phyloP scores from a whole-genome alignment of 2,113 vertebrate species.

The Cyanoramphus novaezelandiae region DNA sequence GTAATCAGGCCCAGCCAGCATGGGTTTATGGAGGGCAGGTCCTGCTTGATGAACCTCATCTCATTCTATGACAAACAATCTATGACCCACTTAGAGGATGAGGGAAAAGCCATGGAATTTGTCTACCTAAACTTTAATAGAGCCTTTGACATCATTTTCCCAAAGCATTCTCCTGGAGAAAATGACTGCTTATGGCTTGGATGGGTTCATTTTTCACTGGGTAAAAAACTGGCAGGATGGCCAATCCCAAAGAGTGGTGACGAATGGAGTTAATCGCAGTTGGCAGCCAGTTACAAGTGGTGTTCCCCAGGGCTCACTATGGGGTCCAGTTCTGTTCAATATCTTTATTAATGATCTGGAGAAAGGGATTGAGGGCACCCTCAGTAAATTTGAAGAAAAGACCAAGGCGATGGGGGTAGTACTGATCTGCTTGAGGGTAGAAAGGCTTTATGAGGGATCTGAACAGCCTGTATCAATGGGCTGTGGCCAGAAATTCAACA shows the following conservation, averaged over 20 bases:
- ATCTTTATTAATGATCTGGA: not conserved
- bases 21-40: not conserved
- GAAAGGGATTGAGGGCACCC: not conserved
- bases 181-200: not conserved
- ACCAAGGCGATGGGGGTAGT: not conserved
- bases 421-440: not conserved
- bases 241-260: not conserved
- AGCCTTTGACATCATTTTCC: not conserved
- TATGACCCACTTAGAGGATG: not conserved
- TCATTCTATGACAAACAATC: not conserved
- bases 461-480: not conserved
- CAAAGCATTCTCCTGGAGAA: not conserved
- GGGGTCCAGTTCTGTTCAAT: not conserved
- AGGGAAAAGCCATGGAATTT: not conserved
- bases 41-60: not conserved
- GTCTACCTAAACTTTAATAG: not conserved
- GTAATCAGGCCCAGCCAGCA: not conserved
- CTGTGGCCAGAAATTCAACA: not conserved
- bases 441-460: not conserved
- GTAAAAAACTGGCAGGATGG: not conserved
- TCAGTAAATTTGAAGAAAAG: not conserved
- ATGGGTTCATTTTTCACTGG: not conserved
- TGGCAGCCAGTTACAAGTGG: not conserved
- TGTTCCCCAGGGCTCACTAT: not conserved
- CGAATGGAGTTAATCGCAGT: not conserved